Conservation (phyloP, 2,888 invertebrate species). For the Dusona sp. region DNA sequence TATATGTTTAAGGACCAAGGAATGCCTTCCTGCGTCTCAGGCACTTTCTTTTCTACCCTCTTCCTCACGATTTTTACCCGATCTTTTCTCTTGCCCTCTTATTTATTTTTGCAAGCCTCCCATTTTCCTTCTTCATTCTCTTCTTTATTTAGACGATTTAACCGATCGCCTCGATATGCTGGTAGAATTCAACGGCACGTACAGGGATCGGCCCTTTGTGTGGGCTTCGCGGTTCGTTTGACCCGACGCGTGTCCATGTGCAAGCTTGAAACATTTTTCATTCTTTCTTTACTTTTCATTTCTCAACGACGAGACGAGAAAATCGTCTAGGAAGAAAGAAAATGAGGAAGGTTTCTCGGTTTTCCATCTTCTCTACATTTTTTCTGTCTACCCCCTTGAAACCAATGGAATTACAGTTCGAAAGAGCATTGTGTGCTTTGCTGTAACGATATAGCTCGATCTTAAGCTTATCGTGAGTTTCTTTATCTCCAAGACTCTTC, state of each 20-base stretch:
- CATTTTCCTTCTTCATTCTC: constrained; percentile 19
- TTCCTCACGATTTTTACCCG: constrained; percentile 12
- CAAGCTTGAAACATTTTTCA: constrained; percentile 27
- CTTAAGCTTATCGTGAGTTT: constrained; percentile 27
- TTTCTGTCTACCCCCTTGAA: background rate
- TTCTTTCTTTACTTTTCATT: constrained; percentile 4
- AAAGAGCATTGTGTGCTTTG: background rate
- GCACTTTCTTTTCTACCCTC: constrained; percentile 39
- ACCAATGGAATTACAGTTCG: constrained; percentile 21
- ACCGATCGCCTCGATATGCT: constrained; percentile 62
- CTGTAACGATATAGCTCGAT: constrained; percentile 8
- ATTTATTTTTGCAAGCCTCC: constrained; percentile 1
- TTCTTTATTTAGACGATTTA: constrained; percentile 65
- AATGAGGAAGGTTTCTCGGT: background rate
- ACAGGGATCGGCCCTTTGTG: constrained; percentile 56
- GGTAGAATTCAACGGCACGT: constrained; percentile 63
- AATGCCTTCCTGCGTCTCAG: constrained; percentile 47
- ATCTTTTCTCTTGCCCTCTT: constrained; percentile 14
- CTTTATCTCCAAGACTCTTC: constrained; percentile 31
- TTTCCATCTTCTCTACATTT: constrained; percentile 10
- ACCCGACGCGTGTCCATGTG: constrained; percentile 50
- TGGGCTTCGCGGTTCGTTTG: constrained; percentile 65
- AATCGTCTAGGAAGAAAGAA: constrained; percentile 8
- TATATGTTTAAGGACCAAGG: constrained; percentile 13
- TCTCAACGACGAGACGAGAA: background rate